Evolutionary conservation across 2,797 vertebrate species (phyloP).

Genomic region (Eulemur albifrons): DNA sequence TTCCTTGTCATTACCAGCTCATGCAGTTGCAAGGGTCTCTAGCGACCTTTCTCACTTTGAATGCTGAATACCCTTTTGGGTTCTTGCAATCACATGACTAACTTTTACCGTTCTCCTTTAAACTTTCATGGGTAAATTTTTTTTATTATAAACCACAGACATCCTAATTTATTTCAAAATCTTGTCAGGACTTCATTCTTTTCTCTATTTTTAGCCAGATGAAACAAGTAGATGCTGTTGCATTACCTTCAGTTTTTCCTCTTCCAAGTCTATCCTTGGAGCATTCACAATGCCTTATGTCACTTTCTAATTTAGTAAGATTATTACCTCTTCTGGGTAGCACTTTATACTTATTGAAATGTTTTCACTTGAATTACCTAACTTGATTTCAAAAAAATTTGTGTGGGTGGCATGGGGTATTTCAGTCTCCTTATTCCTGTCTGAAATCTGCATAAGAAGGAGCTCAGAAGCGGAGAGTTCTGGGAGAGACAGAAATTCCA

Average conservation of each 20-base stretch:
- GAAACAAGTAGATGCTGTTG: background rate
- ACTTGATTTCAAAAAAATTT: background rate
- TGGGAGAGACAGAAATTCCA: background rate
- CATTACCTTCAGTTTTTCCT: background rate
- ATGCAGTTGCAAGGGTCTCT: background rate
- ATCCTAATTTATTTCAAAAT: conserved; percentile 53
- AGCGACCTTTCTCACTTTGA: background rate
- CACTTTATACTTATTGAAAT: background rate
- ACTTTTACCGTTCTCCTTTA: conserved; percentile 36
- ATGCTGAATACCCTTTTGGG: background rate
- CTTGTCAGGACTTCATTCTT: conserved; percentile 10
- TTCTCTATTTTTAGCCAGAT: conserved; percentile 43
- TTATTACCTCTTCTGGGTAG: background rate
- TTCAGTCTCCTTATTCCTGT: background rate
- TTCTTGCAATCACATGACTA: background rate
- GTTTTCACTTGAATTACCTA: background rate
- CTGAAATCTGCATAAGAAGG: background rate
- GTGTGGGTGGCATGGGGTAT: background rate
- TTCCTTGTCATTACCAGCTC: background rate
- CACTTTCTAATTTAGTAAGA: background rate
- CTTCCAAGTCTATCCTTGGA: background rate
- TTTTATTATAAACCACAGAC: conserved; percentile 23
- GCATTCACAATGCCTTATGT: background rate
- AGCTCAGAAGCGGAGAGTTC: background rate
- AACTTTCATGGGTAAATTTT: conserved; percentile 14